Percentiles rank a stretch among this genome's conserved stretches.
phyloP scores from a whole-genome alignment of 2,113 vertebrate species.

The Xenus cinereus region DNA sequence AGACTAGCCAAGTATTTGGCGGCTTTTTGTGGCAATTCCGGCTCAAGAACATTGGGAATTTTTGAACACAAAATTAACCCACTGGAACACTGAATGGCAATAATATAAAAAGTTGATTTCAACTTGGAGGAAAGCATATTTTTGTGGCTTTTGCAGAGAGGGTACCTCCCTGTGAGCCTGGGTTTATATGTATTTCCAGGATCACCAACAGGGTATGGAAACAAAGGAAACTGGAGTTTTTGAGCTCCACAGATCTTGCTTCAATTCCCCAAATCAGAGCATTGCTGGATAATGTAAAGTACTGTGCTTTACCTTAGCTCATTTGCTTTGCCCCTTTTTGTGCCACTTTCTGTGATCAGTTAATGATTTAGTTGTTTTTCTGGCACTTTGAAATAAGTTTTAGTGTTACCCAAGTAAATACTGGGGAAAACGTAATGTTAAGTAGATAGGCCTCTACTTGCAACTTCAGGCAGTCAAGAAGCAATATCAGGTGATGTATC shows the following conservation, averaged over 20 bases:
- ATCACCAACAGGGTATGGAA: background rate
- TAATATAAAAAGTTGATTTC: background rate
- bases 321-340: background rate
- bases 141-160: background rate
- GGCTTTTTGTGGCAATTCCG: background rate
- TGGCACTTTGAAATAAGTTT: background rate
- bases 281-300: background rate
- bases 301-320: background rate
- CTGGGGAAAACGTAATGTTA: background rate
- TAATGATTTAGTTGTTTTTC: background rate
- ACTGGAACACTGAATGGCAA: background rate
- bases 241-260: background rate
- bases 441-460: background rate
- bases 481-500: background rate
- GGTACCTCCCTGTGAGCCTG: background rate
- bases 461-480: background rate
- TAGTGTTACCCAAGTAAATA: background rate
- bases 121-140: background rate
- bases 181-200: background rate
- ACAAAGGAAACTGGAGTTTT: background rate
- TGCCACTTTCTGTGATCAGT: background rate
- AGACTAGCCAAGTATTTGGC: background rate
- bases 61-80: background rate
- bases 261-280: background rate
- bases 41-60: accelerated